phyloP scores from a whole-genome alignment of 2,113 vertebrate genomes.

The Geococcyx californianus region DNA sequence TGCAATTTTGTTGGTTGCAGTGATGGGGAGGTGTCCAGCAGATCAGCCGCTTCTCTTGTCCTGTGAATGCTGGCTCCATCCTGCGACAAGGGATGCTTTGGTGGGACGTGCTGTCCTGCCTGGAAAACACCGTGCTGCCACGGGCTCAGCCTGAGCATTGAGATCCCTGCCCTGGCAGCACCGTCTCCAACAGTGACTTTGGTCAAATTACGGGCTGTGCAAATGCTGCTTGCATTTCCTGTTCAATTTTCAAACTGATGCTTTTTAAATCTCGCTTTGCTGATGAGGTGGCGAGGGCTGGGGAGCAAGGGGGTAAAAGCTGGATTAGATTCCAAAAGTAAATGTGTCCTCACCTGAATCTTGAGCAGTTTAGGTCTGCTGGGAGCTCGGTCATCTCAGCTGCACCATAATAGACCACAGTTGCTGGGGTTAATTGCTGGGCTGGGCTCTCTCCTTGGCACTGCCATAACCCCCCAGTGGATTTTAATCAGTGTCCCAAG shows the following conservation, averaged over 20 bases:
- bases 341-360: background rate
- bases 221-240: constrained; percentile 12
- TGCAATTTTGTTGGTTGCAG: background rate
- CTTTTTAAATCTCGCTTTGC: background rate
- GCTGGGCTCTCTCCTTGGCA: background rate
- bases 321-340: background rate
- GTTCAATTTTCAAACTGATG: constrained; percentile 18
- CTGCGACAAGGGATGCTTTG: background rate
- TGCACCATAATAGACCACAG: rapidly evolving
- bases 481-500: background rate
- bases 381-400: background rate
- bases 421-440: background rate
- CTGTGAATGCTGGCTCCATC: background rate
- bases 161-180: constrained; percentile 31
- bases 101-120: background rate
- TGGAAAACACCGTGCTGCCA: background rate
- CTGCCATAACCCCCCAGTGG: background rate
- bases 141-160: background rate
- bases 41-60: background rate
- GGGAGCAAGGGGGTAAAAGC: background rate
- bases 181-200: constrained; percentile 24
- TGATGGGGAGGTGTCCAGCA: background rate
- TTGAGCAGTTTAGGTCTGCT: background rate
- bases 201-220: background rate
- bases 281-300: background rate